Evolutionary conservation across 2,797 vertebrate species (phyloP).

Genomic region (Lacerta bilineata): DNA sequence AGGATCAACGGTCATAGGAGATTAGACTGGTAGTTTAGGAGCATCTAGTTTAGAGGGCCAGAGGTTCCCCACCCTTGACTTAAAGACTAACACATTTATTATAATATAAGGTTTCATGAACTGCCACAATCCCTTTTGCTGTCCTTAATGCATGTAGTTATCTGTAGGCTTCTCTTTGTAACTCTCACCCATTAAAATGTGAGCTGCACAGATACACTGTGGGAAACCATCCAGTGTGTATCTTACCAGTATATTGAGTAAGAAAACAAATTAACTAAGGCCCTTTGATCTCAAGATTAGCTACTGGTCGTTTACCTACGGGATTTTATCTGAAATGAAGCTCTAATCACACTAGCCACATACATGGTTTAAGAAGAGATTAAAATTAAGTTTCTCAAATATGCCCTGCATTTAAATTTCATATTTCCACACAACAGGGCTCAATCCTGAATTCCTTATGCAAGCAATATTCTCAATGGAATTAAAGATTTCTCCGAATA

Average conservation of each 20-base stretch:
- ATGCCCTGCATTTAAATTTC: constrained; percentile 31
- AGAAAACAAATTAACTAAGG: constrained; percentile 58
- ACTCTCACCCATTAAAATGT: neutral
- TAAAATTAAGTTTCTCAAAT: constrained; percentile 23
- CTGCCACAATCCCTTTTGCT: neutral
- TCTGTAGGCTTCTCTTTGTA: neutral
- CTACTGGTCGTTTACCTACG: constrained; percentile 40
- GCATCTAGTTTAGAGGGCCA: too few species aligned
- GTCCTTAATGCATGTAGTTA: neutral
- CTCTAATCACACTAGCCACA: constrained; percentile 44
- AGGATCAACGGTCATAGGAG: too few species aligned
- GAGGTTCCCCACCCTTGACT: too few species aligned
- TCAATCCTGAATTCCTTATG: constrained; percentile 47
- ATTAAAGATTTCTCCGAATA: constrained; percentile 24
- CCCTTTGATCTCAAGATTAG: constrained; percentile 31
- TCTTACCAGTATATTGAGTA: constrained; percentile 40
- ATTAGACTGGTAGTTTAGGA: too few species aligned
- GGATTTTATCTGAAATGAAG: constrained; percentile 43
- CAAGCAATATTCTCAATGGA: neutral
- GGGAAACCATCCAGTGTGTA: neutral
- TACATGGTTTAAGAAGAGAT: constrained; percentile 40
- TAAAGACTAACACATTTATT: too few species aligned
- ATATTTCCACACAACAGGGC: constrained; percentile 30
- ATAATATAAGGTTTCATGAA: too few species aligned
- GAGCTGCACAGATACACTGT: rapidly evolving